Evolutionary conservation across 2,797 vertebrate species (phyloP).

Genomic region (Dipus sagitta): DNA sequence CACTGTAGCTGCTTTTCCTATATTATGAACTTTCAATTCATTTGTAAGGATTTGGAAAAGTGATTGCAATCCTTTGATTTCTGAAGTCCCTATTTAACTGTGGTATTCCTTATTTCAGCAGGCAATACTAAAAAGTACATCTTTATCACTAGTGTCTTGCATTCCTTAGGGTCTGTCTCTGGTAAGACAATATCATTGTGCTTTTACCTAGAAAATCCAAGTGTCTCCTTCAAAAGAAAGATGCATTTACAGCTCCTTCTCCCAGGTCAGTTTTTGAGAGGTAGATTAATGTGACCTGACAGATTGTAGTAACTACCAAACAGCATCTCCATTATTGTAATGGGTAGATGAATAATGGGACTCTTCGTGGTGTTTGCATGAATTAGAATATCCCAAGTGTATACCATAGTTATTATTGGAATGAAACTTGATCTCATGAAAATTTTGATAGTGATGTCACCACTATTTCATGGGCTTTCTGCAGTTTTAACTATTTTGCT

Average conservation of each 20-base stretch:
- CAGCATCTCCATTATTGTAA: slow-evolving; percentile 61
- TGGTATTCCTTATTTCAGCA: slow-evolving; percentile 50
- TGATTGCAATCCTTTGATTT: slow-evolving; percentile 44
- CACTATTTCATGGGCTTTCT: neutral
- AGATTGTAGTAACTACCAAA: slow-evolving; percentile 42
- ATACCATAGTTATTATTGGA: neutral
- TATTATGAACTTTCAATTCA: slow-evolving; percentile 38
- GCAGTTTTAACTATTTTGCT: neutral
- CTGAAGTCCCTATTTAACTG: neutral
- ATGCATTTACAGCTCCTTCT: slow-evolving; percentile 16
- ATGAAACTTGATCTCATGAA: slow-evolving; percentile 28
- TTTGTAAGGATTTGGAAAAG: slow-evolving; percentile 50
- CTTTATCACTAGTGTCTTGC: neutral
- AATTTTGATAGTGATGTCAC: neutral
- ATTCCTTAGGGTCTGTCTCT: slow-evolving; percentile 45
- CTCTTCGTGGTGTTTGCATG: neutral
- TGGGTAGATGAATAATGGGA: neutral
- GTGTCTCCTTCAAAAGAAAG: slow-evolving; percentile 44
- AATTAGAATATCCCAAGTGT: slow-evolving; percentile 32
- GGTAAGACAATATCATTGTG: neutral
- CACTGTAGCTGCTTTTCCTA: neutral
- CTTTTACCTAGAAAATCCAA: slow-evolving; percentile 51
- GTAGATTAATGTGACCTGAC: slow-evolving; percentile 47
- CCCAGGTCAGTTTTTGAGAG: slow-evolving; percentile 61
- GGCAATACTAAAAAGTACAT: neutral